Evolutionary conservation across 2,797 vertebrate genomes (phyloP).

Genomic region (Pangasius krempfi): DNA sequence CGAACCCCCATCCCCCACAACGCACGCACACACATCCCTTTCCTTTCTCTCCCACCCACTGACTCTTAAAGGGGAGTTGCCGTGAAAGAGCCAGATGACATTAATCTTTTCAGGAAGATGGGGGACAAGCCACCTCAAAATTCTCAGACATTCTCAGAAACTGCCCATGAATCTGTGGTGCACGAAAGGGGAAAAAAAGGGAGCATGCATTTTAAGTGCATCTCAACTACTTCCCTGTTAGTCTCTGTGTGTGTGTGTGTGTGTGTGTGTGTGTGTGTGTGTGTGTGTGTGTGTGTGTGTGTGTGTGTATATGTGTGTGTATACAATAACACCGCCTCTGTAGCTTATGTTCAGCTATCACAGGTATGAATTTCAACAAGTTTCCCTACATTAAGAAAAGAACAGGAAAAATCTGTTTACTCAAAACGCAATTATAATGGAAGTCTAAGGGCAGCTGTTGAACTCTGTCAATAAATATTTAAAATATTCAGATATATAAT

Average conservation of each 20-base stretch:
- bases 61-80: conserved; percentile 50
- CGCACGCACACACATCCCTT: conserved; percentile 34
- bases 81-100: conserved; percentile 56
- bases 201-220: conserved; percentile 4
- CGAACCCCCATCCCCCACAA: conserved; percentile 4
- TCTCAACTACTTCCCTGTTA: background rate
- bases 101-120: conserved; percentile 60
- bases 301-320: background rate
- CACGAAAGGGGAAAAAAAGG: conserved; percentile 1
- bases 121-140: conserved; percentile 50
- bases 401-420: background rate
- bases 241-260: no score
- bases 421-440: background rate
- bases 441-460: background rate
- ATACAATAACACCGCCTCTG: background rate
- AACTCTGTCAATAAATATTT: background rate
- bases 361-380: background rate
- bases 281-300: no score
- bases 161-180: conserved; percentile 24
- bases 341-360: background rate
- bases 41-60: conserved; percentile 31
- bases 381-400: background rate
- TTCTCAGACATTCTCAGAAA: background rate
- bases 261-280: background rate
- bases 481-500: background rate